Evolutionary conservation across 2,113 vertebrate species (phyloP).

Genomic region (Seriola dumerili): DNA sequence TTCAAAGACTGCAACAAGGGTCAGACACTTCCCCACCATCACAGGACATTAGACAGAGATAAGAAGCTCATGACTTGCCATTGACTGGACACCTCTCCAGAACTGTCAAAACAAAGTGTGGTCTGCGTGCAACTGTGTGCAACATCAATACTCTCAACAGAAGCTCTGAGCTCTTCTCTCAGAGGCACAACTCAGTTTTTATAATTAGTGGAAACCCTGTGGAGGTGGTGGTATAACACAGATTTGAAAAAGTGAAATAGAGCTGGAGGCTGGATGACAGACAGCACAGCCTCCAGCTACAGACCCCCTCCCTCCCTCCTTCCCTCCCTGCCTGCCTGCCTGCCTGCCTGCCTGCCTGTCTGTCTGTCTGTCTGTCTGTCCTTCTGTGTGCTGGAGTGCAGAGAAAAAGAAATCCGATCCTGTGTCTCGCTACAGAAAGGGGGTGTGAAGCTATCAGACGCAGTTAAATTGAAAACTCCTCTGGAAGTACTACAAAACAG

Average conservation of each 20-base stretch:
- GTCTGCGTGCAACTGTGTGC: slow-evolving; percentile 22
- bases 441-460: slow-evolving; percentile 77
- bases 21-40: slow-evolving; percentile 52
- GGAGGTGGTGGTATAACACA: slow-evolving; percentile 22
- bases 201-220: slow-evolving; percentile 45
- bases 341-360: slow-evolving; percentile 19
- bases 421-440: slow-evolving; percentile 70
- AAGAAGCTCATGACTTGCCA: slow-evolving; percentile 55
- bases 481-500: slow-evolving; percentile 73
- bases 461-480: slow-evolving; percentile 82
- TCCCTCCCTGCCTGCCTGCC: slow-evolving; percentile 31
- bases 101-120: slow-evolving; percentile 65
- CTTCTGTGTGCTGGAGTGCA: slow-evolving; percentile 52
- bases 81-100: slow-evolving; percentile 62
- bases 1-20: slow-evolving; percentile 60
- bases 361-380: slow-evolving; percentile 28
- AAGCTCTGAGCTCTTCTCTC: slow-evolving; percentile 20
- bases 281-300: slow-evolving; percentile 64
- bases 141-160: slow-evolving; percentile 29
- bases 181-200: slow-evolving; percentile 21
- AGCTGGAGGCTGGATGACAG: slow-evolving; percentile 66
- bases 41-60: slow-evolving; percentile 67
- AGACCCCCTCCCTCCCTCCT: slow-evolving; percentile 26
- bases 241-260: slow-evolving; percentile 49
- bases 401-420: slow-evolving; percentile 82